phyloP scores from a whole-genome alignment of 2,888 invertebrate genomes.

The Dryadula phaetusa region DNA sequence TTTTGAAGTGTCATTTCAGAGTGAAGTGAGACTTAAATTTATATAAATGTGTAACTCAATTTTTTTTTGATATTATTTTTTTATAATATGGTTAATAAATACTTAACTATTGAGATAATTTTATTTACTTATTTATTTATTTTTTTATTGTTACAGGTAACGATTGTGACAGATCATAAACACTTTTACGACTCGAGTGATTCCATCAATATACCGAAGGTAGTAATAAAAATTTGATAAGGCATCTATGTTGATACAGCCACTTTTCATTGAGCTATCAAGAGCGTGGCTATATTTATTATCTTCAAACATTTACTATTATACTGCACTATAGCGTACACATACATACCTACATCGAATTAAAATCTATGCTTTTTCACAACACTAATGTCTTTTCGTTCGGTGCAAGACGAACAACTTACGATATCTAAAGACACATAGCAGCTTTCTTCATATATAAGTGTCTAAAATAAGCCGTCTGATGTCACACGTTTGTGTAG shows the following conservation, averaged over 20 bases:
- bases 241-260: not conserved
- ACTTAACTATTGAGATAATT: too few species aligned
- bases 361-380: too few species aligned
- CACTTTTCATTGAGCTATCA: not conserved
- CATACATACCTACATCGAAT: too few species aligned
- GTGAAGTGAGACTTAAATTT: too few species aligned
- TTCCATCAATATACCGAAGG: conserved; percentile 7
- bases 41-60: too few species aligned
- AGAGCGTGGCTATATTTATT: not conserved
- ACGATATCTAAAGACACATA: conserved; percentile 72
- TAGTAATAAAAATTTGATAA: conserved; percentile 1
- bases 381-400: not conserved
- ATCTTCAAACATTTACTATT: not conserved
- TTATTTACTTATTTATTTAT: conserved; percentile 5
- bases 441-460: conserved; percentile 67
- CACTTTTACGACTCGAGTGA: conserved; percentile 28
- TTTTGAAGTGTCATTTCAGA: conserved; percentile 1
- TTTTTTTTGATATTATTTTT: too few species aligned
- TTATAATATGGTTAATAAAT: too few species aligned
- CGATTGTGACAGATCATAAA: not conserved
- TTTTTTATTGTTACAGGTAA: conserved; percentile 38
- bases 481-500: conserved; percentile 59
- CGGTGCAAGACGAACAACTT: conserved; percentile 63
- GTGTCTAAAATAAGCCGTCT: conserved; percentile 74
- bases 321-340: not conserved